Percentiles rank a stretch among this genome's conserved stretches.
These are phyloP conservation scores for Geotrypetes seraphini DNA, from an alignment of 2,797 vertebrate genomes.

Conservation along the genomic window DNA sequence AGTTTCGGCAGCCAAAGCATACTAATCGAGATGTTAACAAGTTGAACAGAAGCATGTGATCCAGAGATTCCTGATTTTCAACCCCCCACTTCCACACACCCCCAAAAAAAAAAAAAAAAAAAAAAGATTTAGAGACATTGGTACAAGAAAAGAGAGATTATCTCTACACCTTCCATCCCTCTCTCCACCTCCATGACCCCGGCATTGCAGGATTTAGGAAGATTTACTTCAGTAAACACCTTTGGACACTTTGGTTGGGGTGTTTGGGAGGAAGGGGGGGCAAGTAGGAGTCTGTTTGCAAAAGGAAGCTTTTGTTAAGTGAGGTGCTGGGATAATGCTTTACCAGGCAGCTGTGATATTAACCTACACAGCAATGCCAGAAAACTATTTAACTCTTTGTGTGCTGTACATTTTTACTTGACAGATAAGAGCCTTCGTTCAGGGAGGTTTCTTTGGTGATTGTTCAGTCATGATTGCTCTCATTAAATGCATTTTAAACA, in stretches of 20 bases:
- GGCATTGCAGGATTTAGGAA: slow-evolving; percentile 83
- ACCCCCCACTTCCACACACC: too few relatives aligned
- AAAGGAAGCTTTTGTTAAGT: slow-evolving; percentile 85
- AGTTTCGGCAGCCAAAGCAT: slow-evolving; percentile 29
- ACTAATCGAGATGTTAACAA: slow-evolving; percentile 57
- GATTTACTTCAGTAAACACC: slow-evolving; percentile 97
- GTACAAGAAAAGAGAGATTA: slow-evolving; percentile 83
- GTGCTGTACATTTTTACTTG: slow-evolving; percentile 28
- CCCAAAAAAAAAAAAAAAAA: too few relatives aligned
- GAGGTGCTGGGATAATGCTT: slow-evolving; percentile 76
- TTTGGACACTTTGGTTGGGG: slow-evolving; percentile 92
- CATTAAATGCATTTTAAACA: slow-evolving; percentile 22
- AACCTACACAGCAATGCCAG: slow-evolving; percentile 68
- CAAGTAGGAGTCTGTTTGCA: slow-evolving; percentile 81
- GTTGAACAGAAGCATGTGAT: slow-evolving; percentile 80
- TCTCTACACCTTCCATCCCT: slow-evolving; percentile 70
- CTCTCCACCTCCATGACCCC: slow-evolving; percentile 60
- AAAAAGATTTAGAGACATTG: slow-evolving; percentile 63
- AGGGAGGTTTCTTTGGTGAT: slow-evolving; percentile 20
- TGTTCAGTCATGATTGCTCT: slow-evolving; percentile 19
- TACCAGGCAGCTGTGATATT: slow-evolving; percentile 85
- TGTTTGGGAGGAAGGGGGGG: slow-evolving; percentile 41
- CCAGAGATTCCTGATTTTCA: slow-evolving; percentile 74
- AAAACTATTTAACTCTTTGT: slow-evolving; percentile 67
- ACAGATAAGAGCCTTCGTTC: slow-evolving; percentile 23